Evolutionary conservation across 2,797 vertebrate genomes (phyloP), one percentile per base, ranked within the genome.

Genomic region (Chromis chromis): DNA sequence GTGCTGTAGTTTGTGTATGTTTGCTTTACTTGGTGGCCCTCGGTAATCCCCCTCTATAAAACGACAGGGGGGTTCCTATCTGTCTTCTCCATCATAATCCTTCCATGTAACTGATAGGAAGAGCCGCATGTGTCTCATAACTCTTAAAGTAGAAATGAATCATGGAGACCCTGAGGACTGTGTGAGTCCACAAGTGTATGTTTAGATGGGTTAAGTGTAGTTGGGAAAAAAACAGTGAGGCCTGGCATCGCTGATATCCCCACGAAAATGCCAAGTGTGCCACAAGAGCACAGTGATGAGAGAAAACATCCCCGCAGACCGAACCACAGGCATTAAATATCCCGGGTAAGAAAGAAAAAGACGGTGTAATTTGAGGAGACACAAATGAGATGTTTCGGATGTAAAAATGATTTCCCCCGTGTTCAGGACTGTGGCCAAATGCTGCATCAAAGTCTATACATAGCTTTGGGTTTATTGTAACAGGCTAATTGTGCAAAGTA

Each of bases 51-150:
- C 21, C 24, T 66, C 78, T 60, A 82, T 83, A 81, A 88, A 87
- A 85, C n/a, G 7, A 21, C 70, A 49, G 65, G 75, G 64, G 55
- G 46, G 62, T 81, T 74, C 80, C 70, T 69, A 58, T 86, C 83
- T 66, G 59, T 91, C 86, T 76, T 87, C 87, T 83, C 65, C 69
- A 56, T 67, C 44, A 8, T 89, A 89, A 91, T 88, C 86, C 87
- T 46, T 73, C 78, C 59, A 54, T 88, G 90, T 90, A 92, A 91
- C 88, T 11, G 86, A 92, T 87, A 87, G 82, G 83, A 88, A 72
- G 66, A 81, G 28, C 65, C 64, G 65, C 78, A 31, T 83, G 55
- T 52, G 79, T 79, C 76, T 71, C 81, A 85, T 87, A 74, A 54
- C 86, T 88, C 81, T 73, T 85, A 81, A 78, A 88, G 89, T 53